Conservation (phyloP, 2,113 vertebrate species). For the Pomatorhinus ruficollis region DNA sequence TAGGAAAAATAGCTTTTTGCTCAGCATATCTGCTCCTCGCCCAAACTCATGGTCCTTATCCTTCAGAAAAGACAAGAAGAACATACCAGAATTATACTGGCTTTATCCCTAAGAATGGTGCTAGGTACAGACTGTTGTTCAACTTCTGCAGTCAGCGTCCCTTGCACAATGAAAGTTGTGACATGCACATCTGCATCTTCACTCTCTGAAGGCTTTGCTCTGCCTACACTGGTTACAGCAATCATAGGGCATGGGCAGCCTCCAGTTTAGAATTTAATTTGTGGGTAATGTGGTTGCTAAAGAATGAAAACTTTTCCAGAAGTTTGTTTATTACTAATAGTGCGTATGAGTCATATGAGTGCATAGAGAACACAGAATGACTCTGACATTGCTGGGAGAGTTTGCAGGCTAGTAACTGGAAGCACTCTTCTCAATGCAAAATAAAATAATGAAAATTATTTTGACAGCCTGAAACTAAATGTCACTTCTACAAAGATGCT, state of each 20-base stretch:
- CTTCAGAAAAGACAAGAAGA: neutral
- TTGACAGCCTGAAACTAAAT: constrained; percentile 4
- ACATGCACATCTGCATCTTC: rapidly evolving
- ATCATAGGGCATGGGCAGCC: neutral
- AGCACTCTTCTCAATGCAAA: neutral
- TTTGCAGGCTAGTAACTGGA: neutral
- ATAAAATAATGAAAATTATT: constrained; percentile 8
- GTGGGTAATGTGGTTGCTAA: neutral
- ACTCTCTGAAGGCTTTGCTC: neutral
- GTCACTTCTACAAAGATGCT: constrained; percentile 8
- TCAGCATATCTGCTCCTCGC: neutral
- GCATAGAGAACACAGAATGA: neutral
- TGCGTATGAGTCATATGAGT: constrained; percentile 29
- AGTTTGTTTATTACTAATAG: neutral
- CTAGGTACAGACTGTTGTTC: neutral
- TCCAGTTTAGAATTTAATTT: neutral
- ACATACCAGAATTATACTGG: neutral
- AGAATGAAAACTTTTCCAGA: neutral
- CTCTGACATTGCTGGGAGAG: neutral
- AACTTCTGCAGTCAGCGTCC: neutral
- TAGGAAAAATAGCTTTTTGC: neutral
- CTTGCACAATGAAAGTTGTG: rapidly evolving
- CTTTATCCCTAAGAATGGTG: neutral
- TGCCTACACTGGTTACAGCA: neutral
- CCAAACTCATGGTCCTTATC: neutral